Conservation (phyloP, 1,140 invertebrate genomes). For the Drosophila lini region DNA sequence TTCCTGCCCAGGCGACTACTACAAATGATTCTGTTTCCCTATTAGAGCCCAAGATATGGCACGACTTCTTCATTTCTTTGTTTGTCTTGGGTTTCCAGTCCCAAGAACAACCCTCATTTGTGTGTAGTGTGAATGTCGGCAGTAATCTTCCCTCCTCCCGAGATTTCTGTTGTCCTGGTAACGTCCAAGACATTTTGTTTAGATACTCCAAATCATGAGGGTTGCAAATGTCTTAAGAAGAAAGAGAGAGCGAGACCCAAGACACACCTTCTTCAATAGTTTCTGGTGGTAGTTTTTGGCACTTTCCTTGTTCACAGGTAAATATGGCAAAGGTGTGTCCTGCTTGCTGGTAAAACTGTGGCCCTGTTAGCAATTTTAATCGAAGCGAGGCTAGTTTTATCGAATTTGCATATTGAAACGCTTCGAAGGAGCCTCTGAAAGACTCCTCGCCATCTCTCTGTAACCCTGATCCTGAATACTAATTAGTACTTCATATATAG, state of each 20-base stretch:
- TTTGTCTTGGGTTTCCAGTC: background rate
- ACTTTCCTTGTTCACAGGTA: conserved; percentile 12
- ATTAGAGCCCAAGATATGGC: conserved; percentile 21
- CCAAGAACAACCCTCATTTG: conserved; percentile 26
- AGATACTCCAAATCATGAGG: conserved; percentile 7
- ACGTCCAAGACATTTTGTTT: conserved; percentile 33
- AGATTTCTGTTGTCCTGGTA: conserved; percentile 50
- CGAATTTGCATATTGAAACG: conserved; percentile 51
- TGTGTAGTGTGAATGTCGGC: background rate
- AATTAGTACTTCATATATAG: conserved; percentile 15
- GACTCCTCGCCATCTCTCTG: conserved; percentile 13
- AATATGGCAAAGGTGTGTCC: conserved; percentile 18
- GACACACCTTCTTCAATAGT: conserved; percentile 19
- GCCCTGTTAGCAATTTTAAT: conserved; percentile 56
- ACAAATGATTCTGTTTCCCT: conserved; percentile 17
- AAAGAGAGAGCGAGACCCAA: conserved; percentile 12
- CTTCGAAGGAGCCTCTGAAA: background rate
- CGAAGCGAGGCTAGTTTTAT: conserved; percentile 41
- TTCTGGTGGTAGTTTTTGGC: conserved; percentile 47
- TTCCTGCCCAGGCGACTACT: background rate
- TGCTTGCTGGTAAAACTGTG: conserved; percentile 38
- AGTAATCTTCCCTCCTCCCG: conserved; percentile 34
- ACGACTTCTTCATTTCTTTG: conserved; percentile 14
- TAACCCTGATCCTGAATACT: conserved; percentile 16
- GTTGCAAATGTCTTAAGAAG: conserved; percentile 16